Percentiles rank a stretch among this genome's conserved stretches.
Conservation (phyloP, 2,113 vertebrate species). For the Crypturellus undulatus region DNA sequence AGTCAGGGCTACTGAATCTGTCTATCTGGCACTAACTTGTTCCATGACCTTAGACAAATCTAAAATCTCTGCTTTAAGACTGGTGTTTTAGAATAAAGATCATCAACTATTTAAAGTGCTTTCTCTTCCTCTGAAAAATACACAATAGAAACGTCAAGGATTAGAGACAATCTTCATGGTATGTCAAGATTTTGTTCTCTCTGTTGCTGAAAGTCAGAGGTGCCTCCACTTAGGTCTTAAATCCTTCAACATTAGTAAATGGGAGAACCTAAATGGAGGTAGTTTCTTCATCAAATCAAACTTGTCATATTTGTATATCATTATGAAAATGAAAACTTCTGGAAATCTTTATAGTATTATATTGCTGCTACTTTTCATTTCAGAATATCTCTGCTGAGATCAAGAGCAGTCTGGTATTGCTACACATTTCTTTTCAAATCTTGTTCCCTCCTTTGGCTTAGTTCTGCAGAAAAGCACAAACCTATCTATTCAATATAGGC, state of each 20-base stretch:
- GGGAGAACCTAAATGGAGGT: neutral
- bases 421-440: neutral
- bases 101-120: neutral
- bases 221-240: neutral
- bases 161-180: neutral
- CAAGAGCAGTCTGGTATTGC: neutral
- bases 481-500: neutral
- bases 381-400: neutral
- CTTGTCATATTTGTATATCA: neutral
- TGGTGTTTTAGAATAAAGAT: neutral
- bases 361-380: neutral
- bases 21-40: neutral
- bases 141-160: neutral
- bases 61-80: neutral
- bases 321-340: neutral
- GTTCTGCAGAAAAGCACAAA: neutral
- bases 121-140: neutral
- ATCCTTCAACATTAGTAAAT: neutral
- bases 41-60: neutral
- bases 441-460: neutral
- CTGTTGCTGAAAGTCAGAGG: neutral
- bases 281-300: neutral
- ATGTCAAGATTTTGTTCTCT: neutral
- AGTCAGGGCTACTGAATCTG: neutral
- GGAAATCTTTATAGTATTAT: neutral